Evolutionary conservation across 2,888 invertebrate genomes (phyloP), one percentile per base, ranked within the genome.

Genomic region (Venusia cambrica): DNA sequence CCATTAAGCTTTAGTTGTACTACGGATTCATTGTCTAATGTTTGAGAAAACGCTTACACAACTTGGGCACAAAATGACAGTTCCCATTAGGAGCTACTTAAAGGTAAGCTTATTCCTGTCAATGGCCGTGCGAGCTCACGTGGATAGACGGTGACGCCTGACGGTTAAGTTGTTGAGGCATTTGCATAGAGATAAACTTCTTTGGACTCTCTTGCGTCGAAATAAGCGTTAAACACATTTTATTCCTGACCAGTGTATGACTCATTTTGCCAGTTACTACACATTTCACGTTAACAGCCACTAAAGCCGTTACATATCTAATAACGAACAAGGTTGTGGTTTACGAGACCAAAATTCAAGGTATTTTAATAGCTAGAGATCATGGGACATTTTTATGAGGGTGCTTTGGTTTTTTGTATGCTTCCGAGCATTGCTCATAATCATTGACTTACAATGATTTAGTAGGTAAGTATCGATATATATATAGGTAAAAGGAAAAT

Each of bases 231-330:
- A 29, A 13, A 30, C 37, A 3, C 19, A 10, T 32, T 14, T 30
- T 41, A 21, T 29, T 20, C 31, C 20, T 41, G 17, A 28, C 25
- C 37, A 24, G 29, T 36, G 30, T 37, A 41, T 51, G 51, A 51
- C 35, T 56, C 45, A 55, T 37, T 28, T 42, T 10, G 39, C 36
- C 31, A 40, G 40, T 50, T 50, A 43, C 47, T 40, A 45, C 30
- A 48, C 25, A 47, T 42, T 48, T 42, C 39, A 44, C 38, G 48
- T 47, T 42, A 42, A 46, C 37, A 38, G 38, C 37, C 27, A 48
- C 37, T 22, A 38, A 39, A 45, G 44, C 43, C 38, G 48, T 45
- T 48, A 48, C 28, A 44, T 13, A 32, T 18, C 24, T 29, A 39
- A 17, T 25, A 19, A 16, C 24, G 7, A 31, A 38, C 28, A 39